Base-by-base conservation (phyloP, 37 sponge, comb jelly and placozoan species). In the Bolinopsis microptera region DNA sequence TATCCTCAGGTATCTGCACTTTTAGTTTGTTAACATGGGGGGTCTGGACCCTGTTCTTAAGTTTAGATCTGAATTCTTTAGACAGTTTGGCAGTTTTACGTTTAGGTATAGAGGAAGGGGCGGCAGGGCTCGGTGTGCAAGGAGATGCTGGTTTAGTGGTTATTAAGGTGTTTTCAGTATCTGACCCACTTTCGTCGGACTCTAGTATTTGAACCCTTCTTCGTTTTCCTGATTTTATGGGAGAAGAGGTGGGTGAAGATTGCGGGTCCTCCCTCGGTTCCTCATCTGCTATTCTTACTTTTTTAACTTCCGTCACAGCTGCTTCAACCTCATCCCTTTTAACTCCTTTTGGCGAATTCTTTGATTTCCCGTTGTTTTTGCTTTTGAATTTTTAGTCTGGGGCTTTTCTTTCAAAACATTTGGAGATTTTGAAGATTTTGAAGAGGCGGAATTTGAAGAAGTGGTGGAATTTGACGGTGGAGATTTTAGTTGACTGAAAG, bases 401-500 rank as follows among this genome's bases (percentile, higher is more conserved):
- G 80, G 80, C 21, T 32, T 77, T 18, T 77, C 80, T 32, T 77
- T 77, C 36, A 77, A 35, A 35, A 77, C 37, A 0, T 77, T 8
- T 13, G 80, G 80, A 1, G 80, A 77, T 32, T 77, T 77, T n/a
- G 74, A 22, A 70, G 28, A 28, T 22, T 70, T 22, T 22, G 74
- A 22, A 2, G 5, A 3, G 3, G 26, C 28, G 3, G 74, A 70
- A 70, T 70, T 5, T 94, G 94, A 48, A n/a, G n/a, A n/a, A n/a
- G n/a, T n/a, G n/a, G n/a, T n/a, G n/a, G n/a, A n/a, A n/a, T n/a
- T n/a, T n/a, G n/a, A n/a, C n/a, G n/a, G n/a, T n/a, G n/a, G n/a
- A 95, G 93, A 72, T 94, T 94, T 38, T 94, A 94, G 1, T 94
- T 94, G 38, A 93, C 94, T 75, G 93, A 32, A 93, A 75, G 75